These are phyloP conservation scores for Dendropsophus ebraccatus DNA, from an alignment of 2,113 vertebrate species.

Conservation along the genomic window DNA sequence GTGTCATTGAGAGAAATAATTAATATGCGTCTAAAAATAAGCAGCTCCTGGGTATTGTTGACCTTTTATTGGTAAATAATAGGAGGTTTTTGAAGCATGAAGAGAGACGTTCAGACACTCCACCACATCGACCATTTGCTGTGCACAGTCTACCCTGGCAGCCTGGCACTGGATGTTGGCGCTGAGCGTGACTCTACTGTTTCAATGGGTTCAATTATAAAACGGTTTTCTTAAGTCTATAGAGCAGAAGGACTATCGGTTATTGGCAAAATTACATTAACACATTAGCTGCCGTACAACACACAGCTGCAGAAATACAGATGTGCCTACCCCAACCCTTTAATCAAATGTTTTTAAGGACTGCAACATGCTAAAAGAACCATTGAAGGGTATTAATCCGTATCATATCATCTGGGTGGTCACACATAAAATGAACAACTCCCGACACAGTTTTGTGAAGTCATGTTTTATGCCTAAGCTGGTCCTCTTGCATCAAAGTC, in stretches of 20 bases:
- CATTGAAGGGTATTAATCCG: too few species aligned
- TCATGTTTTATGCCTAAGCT: too few species aligned
- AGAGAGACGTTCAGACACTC: neutral
- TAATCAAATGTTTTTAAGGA: too few species aligned
- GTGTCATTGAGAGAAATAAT: conserved; percentile 23
- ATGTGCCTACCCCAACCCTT: too few species aligned
- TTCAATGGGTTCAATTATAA: neutral
- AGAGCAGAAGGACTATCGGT: neutral
- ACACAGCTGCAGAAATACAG: too few species aligned
- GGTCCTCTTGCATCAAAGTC: too few species aligned
- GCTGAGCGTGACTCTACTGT: neutral
- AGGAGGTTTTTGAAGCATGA: conserved; percentile 24
- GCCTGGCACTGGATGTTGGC: conserved; percentile 22
- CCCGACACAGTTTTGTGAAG: too few species aligned
- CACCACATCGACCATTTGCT: conserved; percentile 18
- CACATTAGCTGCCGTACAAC: neutral
- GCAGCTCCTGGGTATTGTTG: conserved; percentile 29
- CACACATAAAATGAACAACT: too few species aligned
- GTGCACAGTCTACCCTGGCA: conserved; percentile 1
- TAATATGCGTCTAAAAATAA: conserved; percentile 46
- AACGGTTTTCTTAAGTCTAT: too few species aligned
- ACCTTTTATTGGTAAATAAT: conserved; percentile 43
- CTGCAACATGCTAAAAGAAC: too few species aligned
- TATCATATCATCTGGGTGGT: too few species aligned
- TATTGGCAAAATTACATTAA: neutral